A percentile compares a stretch with the other conserved stretches of the same genome.
phyloP scores from a whole-genome alignment of 37 sponge, comb jelly and placozoan species.

The Agelas oroides region DNA sequence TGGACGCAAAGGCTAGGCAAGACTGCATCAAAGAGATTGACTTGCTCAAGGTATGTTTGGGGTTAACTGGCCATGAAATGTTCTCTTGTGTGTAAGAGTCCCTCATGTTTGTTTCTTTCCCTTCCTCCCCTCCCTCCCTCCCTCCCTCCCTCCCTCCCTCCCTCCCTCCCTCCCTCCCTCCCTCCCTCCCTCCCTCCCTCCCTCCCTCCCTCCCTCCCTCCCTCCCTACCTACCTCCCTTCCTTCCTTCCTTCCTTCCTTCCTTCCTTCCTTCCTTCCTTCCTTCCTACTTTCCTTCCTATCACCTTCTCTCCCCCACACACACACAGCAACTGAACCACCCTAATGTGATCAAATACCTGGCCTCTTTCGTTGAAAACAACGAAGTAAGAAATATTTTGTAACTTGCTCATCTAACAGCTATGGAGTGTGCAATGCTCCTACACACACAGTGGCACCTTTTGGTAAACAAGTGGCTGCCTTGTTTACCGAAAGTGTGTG shows the following conservation, averaged over 20 bases:
- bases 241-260: too few relatives aligned
- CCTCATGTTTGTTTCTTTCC: too few relatives aligned
- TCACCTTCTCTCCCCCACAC: neutral
- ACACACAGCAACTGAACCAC: constrained; percentile 89
- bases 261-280: neutral
- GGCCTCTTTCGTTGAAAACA: constrained; percentile 97
- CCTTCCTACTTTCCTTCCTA: neutral
- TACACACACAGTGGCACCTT: too few relatives aligned
- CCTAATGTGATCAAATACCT: constrained; percentile 97
- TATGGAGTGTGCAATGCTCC: neutral
- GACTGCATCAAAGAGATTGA: constrained; percentile 99
- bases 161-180: too few relatives aligned
- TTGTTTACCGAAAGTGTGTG: neutral
- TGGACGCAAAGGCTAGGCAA: constrained; percentile 98
- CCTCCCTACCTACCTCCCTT: neutral
- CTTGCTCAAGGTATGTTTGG: constrained; percentile 89
- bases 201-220: too few relatives aligned
- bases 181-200: too few relatives aligned
- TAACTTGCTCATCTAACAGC: too few relatives aligned
- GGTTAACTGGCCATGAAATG: too few relatives aligned
- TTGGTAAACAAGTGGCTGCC: too few relatives aligned
- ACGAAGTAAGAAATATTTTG: constrained; percentile 92
- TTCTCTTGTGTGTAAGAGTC: too few relatives aligned
- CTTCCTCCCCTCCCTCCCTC: too few relatives aligned
- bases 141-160: too few relatives aligned